phyloP scores from a whole-genome alignment of 2,113 vertebrate species.

The Lophochroa leadbeateri region DNA sequence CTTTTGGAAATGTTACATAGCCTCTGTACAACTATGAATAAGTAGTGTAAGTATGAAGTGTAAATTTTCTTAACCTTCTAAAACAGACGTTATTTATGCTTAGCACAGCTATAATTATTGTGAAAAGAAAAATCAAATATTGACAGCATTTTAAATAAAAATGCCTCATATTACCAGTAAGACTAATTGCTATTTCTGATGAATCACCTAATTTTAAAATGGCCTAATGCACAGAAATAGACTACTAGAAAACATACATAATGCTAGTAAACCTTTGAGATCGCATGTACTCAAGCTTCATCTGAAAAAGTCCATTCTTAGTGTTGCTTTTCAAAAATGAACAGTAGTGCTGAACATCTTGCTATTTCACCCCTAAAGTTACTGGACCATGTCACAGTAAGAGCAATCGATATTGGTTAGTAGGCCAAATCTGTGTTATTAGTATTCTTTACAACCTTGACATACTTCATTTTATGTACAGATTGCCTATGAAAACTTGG shows the following conservation, averaged over 20 bases:
- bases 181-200: neutral
- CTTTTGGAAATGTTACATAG: neutral
- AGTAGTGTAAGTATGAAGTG: neutral
- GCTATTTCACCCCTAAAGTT: slow-evolving; percentile 65
- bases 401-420: slow-evolving; percentile 78
- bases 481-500: slow-evolving; percentile 76
- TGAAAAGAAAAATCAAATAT: neutral
- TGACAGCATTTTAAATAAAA: neutral
- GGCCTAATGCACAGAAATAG: neutral
- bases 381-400: slow-evolving; percentile 56
- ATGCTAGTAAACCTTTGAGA: neutral
- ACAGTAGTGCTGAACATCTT: neutral
- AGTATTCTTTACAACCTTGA: slow-evolving; percentile 76
- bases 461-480: slow-evolving; percentile 76
- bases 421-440: slow-evolving; percentile 74
- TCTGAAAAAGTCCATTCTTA: neutral
- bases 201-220: neutral
- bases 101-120: neutral
- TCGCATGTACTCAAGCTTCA: neutral
- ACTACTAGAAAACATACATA: neutral
- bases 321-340: slow-evolving; percentile 32
- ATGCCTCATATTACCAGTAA: neutral
- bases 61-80: neutral
- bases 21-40: neutral
- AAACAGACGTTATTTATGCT: neutral